phyloP scores from a whole-genome alignment of 2,797 vertebrate species.

The Rhinophrynus dorsalis region DNA sequence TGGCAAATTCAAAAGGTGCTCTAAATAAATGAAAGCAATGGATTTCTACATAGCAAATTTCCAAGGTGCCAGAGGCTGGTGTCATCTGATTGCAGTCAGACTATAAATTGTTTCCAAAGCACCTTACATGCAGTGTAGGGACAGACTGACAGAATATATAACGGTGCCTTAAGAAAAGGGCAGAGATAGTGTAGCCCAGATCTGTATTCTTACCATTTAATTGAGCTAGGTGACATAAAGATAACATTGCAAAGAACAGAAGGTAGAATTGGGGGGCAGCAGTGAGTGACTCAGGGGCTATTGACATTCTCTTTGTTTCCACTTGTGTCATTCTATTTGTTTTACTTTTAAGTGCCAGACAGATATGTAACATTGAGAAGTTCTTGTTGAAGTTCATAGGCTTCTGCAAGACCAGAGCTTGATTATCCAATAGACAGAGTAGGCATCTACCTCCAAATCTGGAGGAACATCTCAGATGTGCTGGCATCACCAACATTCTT shows the following conservation, averaged over 20 bases:
- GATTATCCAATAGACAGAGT: no score
- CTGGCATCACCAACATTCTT: no score
- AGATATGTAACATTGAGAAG: no score
- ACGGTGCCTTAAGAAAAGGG: background rate
- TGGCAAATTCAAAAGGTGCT: background rate
- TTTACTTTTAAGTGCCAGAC: no score
- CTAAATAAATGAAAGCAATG: background rate
- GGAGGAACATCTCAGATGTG: no score
- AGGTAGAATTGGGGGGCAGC: background rate
- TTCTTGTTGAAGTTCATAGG: no score
- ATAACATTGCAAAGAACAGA: background rate
- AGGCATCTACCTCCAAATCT: no score
- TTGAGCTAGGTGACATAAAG: background rate
- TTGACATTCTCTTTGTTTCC: no score
- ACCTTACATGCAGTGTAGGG: background rate
- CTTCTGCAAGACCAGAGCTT: no score
- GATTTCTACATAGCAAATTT: background rate
- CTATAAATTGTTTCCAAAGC: background rate
- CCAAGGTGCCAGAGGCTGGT: background rate
- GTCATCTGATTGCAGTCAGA: background rate
- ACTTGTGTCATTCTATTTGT: no score
- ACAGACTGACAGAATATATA: background rate
- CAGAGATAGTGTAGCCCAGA: background rate
- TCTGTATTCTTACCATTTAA: background rate
- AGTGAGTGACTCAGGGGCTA: background rate